Conservation (phyloP, 2,797 vertebrate genomes). For the Nannoperca obscura region DNA sequence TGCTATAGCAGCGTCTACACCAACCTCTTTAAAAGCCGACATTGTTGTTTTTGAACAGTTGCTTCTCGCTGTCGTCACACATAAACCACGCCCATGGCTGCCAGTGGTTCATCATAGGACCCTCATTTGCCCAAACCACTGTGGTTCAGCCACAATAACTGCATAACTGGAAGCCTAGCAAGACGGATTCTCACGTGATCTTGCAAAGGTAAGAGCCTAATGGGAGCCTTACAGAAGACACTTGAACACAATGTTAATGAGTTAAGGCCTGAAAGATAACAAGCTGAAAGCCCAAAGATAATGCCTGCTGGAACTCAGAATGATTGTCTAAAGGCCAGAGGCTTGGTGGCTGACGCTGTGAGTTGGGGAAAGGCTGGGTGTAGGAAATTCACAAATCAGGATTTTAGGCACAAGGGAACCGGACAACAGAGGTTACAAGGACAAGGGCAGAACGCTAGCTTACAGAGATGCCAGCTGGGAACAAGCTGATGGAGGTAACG, state of each 20-base stretch:
- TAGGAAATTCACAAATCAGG: neutral
- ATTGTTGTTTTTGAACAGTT: too few species aligned
- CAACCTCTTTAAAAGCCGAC: too few species aligned
- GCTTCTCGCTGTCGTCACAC: too few species aligned
- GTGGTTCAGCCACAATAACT: too few species aligned
- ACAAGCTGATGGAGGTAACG: neutral
- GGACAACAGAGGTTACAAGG: neutral
- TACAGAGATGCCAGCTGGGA: neutral
- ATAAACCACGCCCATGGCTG: too few species aligned
- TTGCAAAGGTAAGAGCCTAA: neutral
- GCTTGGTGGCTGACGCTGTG: neutral
- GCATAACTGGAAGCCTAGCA: too few species aligned
- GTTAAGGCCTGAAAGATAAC: constrained; percentile 3
- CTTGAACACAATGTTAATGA: neutral
- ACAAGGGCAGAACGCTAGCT: neutral
- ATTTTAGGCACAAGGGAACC: neutral
- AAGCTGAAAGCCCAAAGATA: neutral
- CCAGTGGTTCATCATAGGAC: too few species aligned
- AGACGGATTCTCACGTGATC: too few species aligned
- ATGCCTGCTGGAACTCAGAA: neutral
- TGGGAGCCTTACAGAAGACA: neutral
- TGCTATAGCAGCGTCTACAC: too few species aligned
- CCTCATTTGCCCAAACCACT: too few species aligned
- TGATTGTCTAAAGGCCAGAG: neutral
- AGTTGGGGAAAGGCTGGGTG: neutral